phyloP scores from a whole-genome alignment of 2,113 vertebrate genomes.

The Lasiurus cinereus region DNA sequence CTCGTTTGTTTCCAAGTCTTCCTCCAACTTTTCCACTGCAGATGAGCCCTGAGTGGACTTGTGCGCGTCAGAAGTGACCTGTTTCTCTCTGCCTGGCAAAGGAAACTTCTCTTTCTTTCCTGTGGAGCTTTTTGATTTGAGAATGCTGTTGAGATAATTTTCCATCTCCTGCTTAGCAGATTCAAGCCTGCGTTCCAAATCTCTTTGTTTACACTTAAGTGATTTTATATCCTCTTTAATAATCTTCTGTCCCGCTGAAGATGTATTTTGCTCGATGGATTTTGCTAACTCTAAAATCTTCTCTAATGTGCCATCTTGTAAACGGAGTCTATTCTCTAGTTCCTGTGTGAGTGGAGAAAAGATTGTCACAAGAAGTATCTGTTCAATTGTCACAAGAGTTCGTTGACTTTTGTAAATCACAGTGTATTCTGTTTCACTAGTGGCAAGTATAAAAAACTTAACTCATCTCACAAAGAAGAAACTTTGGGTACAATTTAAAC shows the following conservation, averaged over 20 bases:
- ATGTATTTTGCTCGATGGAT: slow-evolving; percentile 85
- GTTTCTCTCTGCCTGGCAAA: slow-evolving; percentile 49
- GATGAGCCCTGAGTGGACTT: slow-evolving; percentile 63
- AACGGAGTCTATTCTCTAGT: slow-evolving; percentile 82
- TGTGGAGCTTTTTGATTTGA: slow-evolving; percentile 76
- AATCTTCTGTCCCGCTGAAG: slow-evolving; percentile 82
- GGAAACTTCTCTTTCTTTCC: slow-evolving; percentile 62
- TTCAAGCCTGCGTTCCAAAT: slow-evolving; percentile 82
- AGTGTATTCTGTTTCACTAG: not conserved
- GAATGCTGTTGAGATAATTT: slow-evolving; percentile 71
- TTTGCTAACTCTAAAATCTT: slow-evolving; percentile 84
- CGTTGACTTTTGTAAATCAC: slow-evolving; percentile 40
- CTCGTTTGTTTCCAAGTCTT: slow-evolving; percentile 65
- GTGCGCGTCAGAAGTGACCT: slow-evolving; percentile 63
- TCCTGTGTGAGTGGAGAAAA: slow-evolving; percentile 84
- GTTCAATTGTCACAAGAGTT: slow-evolving; percentile 46
- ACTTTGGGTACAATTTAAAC: slow-evolving; percentile 41
- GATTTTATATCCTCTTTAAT: slow-evolving; percentile 86
- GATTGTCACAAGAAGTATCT: slow-evolving; percentile 56
- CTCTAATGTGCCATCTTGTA: slow-evolving; percentile 67
- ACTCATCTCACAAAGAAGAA: slow-evolving; percentile 69
- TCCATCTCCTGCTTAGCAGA: slow-evolving; percentile 81
- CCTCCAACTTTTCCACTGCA: slow-evolving; percentile 54
- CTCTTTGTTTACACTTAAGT: slow-evolving; percentile 83
- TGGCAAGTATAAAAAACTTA: slow-evolving; percentile 59